Base-by-base conservation (phyloP, 2,888 invertebrate genomes). In the Idaea dimidiata region DNA sequence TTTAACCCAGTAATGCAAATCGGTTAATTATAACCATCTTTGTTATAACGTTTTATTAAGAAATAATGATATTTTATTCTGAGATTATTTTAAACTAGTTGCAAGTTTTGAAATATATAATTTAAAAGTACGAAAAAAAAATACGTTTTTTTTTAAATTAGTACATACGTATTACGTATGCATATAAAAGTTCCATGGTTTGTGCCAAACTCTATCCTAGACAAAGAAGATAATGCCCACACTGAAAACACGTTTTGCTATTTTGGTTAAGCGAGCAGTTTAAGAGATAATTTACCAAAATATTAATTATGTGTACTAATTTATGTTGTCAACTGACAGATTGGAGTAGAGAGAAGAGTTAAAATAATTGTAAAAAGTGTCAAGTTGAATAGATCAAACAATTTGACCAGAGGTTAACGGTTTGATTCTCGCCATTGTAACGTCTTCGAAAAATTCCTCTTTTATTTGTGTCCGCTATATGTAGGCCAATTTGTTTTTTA, bases 401-500 rank as follows among this genome's bases (percentile, higher is more conserved):
- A 24, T 3, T 24, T 24, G 3, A 5, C 1, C 84, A 87, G 88
- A 81, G 80, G 72, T 68, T 86, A 89, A 88, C 87, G 88, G 87
- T 83, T 71, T 79, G 76, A 83, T 77, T 81, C 80, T 83, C 83
- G 66, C 76, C 74, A 72, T 72, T 79, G 80, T 82, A 78, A 77
- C 77, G 75, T 78, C 80, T 81, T 82, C 81, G 83, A 85, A 81
- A 14, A 43, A 83, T 83, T 85, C 83, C 86, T 24, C 79, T 85
- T 81, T 83, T 86, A 85, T 87, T 87, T 84, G 82, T 83, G 81
- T 78, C 77, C 78, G 77, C 72, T 67, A 77, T 83, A 87, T 86
- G 88, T 90, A 82, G 91, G 91, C 76, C 89, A 86, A 79, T 85
- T 82, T 80, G 82, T 83, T 83, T 82, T n/a, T 82, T 80, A 78